These are phyloP conservation scores for Pardalotus punctatus DNA, from an alignment of 2,113 vertebrate species.

Conservation along the genomic window DNA sequence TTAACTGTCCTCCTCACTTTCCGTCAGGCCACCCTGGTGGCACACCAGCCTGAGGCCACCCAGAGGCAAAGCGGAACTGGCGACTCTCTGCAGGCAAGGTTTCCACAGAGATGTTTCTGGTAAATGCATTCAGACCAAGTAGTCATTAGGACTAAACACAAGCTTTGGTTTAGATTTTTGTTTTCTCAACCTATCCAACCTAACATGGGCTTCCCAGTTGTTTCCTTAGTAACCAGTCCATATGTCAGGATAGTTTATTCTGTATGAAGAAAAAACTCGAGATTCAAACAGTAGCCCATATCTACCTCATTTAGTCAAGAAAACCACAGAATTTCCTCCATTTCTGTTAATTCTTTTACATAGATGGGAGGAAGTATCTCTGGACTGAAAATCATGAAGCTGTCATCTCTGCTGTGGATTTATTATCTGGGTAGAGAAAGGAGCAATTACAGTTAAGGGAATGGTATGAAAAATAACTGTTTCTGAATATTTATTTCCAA, in stretches of 20 bases:
- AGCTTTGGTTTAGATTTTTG: neutral
- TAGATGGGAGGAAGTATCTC: neutral
- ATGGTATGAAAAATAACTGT: neutral
- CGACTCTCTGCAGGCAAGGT: neutral
- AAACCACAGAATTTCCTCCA: neutral
- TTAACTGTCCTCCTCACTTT: neutral
- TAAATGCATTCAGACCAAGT: neutral
- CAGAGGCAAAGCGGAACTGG: neutral
- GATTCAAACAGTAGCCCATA: neutral
- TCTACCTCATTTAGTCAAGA: neutral
- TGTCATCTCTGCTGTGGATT: neutral
- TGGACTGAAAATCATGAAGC: neutral
- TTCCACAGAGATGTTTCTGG: neutral
- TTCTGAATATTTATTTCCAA: neutral
- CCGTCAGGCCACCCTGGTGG: neutral
- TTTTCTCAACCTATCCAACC: neutral
- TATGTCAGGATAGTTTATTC: neutral
- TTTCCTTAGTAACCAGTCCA: neutral
- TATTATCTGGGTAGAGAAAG: neutral
- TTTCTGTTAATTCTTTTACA: neutral
- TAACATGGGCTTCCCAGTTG: neutral
- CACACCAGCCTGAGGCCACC: neutral
- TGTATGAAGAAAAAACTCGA: neutral
- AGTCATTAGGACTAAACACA: neutral
- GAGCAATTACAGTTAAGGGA: neutral